Evolutionary conservation across 2,888 invertebrate species (phyloP), one percentile per base, ranked within the genome.

Genomic region (Rhimphoctona megacephalus): DNA sequence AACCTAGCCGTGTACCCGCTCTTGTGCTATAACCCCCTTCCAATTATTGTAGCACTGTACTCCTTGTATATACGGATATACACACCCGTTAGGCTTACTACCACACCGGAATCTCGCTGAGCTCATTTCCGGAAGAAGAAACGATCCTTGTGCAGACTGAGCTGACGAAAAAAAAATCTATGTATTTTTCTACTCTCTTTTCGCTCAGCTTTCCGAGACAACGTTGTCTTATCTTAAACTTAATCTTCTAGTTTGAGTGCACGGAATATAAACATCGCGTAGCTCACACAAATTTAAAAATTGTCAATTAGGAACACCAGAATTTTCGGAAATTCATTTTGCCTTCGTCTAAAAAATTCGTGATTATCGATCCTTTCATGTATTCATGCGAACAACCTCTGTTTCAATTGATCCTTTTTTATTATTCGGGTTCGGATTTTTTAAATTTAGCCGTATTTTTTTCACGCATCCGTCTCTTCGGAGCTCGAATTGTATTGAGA

Each of bases 1-100:
- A 73, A 69, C 19, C 57, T 25, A 17, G 52, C 64, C 17, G 72
- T 80, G n/a, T 25, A 8, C 67, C 22, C 52, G 46, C 25, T 77
- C 17, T n/a, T 57, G 46, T 61, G 72, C 74, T 25, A 33, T n/a
- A 74, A 57, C 54, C 76, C 73, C 78, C 30, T 22, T 52, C 69
- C 84, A 74, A 76, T 81, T 81, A 77, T 67, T 69, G 66, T 54
- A 19, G 30, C 52, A 43, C 57, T 36, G 64, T 54, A 14, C 39
- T 17, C 25, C 25, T 46, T n/a, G 19, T 19, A 43, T 33, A 49
- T 19, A 72, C 46, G 46, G 25, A 70, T 49, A 70, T n/a, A 14
- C 30, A 22, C 36, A n/a, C 36, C 25, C 30, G 54, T 57, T 70
- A 46, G 30, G 19, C 46, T 61, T 57, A 6, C 33, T 33, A 22